These are phyloP conservation scores for Hylaea fasciaria DNA, from an alignment of 2,888 invertebrate genomes.

Conservation along the genomic window DNA sequence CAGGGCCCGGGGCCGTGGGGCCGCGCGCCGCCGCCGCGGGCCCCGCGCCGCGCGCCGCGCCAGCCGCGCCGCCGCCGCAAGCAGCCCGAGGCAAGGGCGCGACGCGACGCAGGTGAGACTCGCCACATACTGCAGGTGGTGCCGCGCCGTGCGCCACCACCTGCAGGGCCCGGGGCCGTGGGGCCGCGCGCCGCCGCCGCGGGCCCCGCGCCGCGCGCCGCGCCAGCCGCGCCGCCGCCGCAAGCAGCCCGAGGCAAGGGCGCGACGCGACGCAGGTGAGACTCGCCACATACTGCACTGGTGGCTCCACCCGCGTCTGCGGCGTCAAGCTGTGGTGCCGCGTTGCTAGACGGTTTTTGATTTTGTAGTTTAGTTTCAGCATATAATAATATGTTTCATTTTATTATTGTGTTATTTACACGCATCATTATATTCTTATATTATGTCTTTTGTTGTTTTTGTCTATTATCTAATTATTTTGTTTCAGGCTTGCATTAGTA, in stretches of 20 bases:
- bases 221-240: constrained; percentile 5
- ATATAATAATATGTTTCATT: too few relatives aligned
- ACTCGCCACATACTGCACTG: too few relatives aligned
- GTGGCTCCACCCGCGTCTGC: too few relatives aligned
- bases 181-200: constrained; percentile 54
- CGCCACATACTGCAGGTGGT: too few relatives aligned
- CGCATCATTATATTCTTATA: too few relatives aligned
- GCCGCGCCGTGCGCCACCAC: constrained; percentile 96
- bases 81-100: not conserved
- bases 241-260: not conserved
- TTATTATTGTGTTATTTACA: too few relatives aligned
- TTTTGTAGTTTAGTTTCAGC: too few relatives aligned
- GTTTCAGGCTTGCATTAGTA: too few relatives aligned
- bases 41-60: constrained; percentile 1
- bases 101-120: not conserved
- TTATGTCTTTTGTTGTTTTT: too few relatives aligned
- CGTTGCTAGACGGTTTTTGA: too few relatives aligned
- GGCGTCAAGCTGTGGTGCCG: too few relatives aligned
- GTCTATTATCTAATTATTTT: too few relatives aligned
- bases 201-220: not conserved
- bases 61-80: constrained; percentile 2
- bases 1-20: constrained; percentile 90
- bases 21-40: constrained; percentile 47
- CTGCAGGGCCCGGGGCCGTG: constrained; percentile 91
- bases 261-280: not conserved